These are phyloP conservation scores for Epinotia brunnichana DNA, from an alignment of 2,888 invertebrate species.

Conservation along the genomic window DNA sequence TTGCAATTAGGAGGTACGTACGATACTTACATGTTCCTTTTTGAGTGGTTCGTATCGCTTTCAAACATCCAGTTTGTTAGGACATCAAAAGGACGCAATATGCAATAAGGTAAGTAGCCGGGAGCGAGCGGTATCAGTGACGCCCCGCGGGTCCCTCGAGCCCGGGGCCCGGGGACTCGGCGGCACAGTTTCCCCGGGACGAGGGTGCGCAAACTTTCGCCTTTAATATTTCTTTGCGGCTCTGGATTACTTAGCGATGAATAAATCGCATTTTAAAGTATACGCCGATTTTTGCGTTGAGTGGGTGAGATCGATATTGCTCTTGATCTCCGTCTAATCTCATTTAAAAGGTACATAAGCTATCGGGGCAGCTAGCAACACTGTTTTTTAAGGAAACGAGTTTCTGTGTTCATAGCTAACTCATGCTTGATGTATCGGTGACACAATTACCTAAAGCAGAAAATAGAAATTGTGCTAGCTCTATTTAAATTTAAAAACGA, in stretches of 20 bases:
- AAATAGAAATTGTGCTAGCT: neutral
- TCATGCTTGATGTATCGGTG: neutral
- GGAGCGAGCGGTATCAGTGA: conserved; percentile 43
- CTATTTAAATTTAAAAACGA: conserved; percentile 20
- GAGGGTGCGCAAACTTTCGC: conserved; percentile 62
- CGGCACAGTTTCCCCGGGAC: conserved; percentile 52
- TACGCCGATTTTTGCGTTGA: conserved; percentile 54
- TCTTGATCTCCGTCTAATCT: neutral
- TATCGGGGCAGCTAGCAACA: neutral
- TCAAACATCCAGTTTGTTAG: conserved; percentile 38
- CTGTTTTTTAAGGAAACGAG: neutral
- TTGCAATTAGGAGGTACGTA: neutral
- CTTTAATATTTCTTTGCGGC: conserved; percentile 63
- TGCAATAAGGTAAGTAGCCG: conserved; percentile 44
- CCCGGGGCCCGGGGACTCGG: conserved; percentile 44
- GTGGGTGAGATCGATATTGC: neutral
- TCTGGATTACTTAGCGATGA: conserved; percentile 63
- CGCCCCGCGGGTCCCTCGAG: conserved; percentile 41
- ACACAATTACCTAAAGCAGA: neutral
- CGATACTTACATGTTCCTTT: neutral
- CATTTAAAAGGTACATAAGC: neutral
- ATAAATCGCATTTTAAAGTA: conserved; percentile 64
- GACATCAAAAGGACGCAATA: conserved; percentile 41
- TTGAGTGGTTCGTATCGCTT: conserved; percentile 26
- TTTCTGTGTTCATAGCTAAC: neutral